These are phyloP conservation scores for Cryptophagus acutangulus DNA, from an alignment of 2,888 invertebrate genomes.

Conservation along the genomic window DNA sequence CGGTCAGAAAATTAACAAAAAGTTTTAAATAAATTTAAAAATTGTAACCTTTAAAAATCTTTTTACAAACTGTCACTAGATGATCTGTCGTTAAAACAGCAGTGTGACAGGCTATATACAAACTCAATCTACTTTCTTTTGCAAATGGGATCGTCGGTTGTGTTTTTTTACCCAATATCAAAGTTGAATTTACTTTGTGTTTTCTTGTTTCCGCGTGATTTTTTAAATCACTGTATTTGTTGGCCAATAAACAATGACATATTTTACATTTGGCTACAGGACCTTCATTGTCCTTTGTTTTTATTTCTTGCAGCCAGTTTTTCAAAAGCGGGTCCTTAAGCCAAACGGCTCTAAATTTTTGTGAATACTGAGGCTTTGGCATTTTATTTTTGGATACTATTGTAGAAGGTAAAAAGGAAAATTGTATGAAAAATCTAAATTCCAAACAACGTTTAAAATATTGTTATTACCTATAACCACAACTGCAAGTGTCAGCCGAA, in stretches of 20 bases:
- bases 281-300: constrained; percentile 9
- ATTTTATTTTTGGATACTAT: background rate
- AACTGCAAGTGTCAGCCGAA: no score
- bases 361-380: constrained; percentile 10
- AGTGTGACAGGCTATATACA: background rate
- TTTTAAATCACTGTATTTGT: constrained; percentile 12
- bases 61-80: constrained; percentile 6
- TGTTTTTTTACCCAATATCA: background rate
- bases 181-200: constrained; percentile 11
- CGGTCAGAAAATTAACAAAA: background rate
- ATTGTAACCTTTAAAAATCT: constrained; percentile 12
- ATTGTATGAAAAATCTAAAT: no score
- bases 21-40: background rate
- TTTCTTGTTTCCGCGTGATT: constrained; percentile 13
- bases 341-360: constrained; percentile 12
- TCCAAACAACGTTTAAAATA: no score
- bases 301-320: constrained; percentile 12
- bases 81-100: background rate
- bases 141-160: constrained; percentile 11
- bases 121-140: constrained; percentile 5
- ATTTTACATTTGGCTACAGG: constrained; percentile 14
- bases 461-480: no score
- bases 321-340: constrained; percentile 18
- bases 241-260: constrained; percentile 8
- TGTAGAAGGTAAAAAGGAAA: no score